Conservation (phyloP, 2,797 vertebrate genomes). For the Meriones psammophilus region DNA sequence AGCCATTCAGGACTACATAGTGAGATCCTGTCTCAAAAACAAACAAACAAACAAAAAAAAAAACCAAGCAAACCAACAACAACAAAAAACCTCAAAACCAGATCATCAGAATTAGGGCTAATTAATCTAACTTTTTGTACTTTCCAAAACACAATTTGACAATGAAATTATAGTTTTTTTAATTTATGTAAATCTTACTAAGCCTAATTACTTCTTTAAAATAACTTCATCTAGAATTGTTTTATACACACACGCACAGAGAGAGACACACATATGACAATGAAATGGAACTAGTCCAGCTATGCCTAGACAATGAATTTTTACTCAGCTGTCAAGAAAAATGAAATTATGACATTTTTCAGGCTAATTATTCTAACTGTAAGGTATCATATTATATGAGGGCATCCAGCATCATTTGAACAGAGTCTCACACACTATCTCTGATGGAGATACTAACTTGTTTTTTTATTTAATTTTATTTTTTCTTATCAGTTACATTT, state of each 20-base stretch:
- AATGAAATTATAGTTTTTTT: neutral
- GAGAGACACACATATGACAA: neutral
- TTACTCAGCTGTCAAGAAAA: neutral
- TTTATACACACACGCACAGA: neutral
- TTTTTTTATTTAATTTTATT: neutral
- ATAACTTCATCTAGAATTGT: neutral
- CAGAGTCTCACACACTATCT: neutral
- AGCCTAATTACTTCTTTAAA: slow-evolving; percentile 5
- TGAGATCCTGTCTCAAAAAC: neutral
- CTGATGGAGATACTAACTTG: neutral
- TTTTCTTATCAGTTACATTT: too few species aligned
- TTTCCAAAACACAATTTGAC: neutral
- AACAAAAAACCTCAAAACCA: neutral
- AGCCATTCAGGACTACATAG: neutral
- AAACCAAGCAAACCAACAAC: too few species aligned
- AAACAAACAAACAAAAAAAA: neutral
- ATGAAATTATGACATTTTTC: neutral
- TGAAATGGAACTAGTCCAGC: neutral
- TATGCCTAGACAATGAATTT: neutral
- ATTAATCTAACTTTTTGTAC: neutral
- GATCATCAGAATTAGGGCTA: neutral
- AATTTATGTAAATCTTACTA: slow-evolving; percentile 4
- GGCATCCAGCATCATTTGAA: neutral
- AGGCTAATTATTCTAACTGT: neutral
- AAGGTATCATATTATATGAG: neutral